Base-by-base conservation (phyloP, 2,888 invertebrate genomes). In the Dermolepida albohirtum region DNA sequence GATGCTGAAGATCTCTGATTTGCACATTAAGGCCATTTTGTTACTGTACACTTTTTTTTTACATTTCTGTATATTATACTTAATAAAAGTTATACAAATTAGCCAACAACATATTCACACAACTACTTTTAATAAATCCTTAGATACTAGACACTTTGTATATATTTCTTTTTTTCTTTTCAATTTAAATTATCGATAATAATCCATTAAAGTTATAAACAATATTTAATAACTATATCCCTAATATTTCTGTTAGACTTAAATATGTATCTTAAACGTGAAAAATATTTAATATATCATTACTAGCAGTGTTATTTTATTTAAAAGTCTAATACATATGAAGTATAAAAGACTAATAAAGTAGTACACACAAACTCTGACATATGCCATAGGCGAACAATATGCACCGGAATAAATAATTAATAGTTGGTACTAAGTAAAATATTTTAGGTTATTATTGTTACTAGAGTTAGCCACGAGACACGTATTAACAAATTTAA, bases 11-110 rank as follows among this genome's bases (percentile, higher is more conserved):
- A 73, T 71, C 70, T 70, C 66, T 67, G 71, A 68, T 74, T 74
- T 70, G 72, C 74, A 72, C 74, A 65, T 40, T 75, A 74, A 75
- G 74, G 74, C 74, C 74, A 72, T 71, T 66, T 73, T 59, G 43
- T 65, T 12, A 29, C 41, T 57, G 43, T 57, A 57, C 57, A 57
- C 17, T 29, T 57, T 57, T 29, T 7, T 22, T 51, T 12, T 51
- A 29, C 29, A 29, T 7, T 51, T 29, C 29, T 27, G 12, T 29
- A 27, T 27, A 51, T 51, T 51, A 12, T 29, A 65, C 44, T 40
- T 41, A 54, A 65, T 64, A 64, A 64, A 49, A 47, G 62, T 62
- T 62, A 62, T 62, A 62, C 49, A 62, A 62, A 62, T 44, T 62
- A 62, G 47, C 62, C 62, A 62, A 62, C 62, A 62, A 62, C 34